phyloP scores from a whole-genome alignment of 2,888 invertebrate species.

The Lasioglossum malachurum region DNA sequence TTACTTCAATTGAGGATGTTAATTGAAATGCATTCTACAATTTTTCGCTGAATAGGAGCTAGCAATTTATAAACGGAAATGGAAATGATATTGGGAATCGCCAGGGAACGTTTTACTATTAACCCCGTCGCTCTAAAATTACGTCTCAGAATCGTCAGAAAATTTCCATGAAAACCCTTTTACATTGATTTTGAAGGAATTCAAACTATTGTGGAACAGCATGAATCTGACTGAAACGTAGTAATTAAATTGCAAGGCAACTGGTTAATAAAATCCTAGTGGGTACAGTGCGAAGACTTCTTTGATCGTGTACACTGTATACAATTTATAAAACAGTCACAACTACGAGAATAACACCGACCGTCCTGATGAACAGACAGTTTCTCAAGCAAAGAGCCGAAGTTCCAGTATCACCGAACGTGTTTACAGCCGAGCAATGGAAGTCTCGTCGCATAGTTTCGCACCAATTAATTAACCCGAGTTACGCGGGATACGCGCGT shows the following conservation, averaged over 20 bases:
- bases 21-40: not conserved
- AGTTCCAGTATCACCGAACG: not conserved
- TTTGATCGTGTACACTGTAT: not conserved
- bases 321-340: not conserved
- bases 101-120: not conserved
- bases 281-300: not conserved
- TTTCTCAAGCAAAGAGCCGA: not conserved
- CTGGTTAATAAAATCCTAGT: not conserved
- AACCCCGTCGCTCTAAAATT: not conserved
- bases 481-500: conserved; percentile 47
- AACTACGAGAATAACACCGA: not conserved
- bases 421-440: conserved; percentile 1
- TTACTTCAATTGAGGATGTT: not conserved
- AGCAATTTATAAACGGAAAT: not conserved
- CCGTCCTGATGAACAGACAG: not conserved
- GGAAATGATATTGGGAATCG: not conserved
- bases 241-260: not conserved
- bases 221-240: not conserved
- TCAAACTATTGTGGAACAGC: not conserved
- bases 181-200: not conserved
- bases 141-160: not conserved
- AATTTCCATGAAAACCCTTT: not conserved
- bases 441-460: conserved; percentile 56
- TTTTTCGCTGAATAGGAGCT: not conserved
- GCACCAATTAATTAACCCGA: conserved; percentile 71